Conservation (phyloP, 2,113 vertebrate genomes). For the Lepisosteus oculatus region DNA sequence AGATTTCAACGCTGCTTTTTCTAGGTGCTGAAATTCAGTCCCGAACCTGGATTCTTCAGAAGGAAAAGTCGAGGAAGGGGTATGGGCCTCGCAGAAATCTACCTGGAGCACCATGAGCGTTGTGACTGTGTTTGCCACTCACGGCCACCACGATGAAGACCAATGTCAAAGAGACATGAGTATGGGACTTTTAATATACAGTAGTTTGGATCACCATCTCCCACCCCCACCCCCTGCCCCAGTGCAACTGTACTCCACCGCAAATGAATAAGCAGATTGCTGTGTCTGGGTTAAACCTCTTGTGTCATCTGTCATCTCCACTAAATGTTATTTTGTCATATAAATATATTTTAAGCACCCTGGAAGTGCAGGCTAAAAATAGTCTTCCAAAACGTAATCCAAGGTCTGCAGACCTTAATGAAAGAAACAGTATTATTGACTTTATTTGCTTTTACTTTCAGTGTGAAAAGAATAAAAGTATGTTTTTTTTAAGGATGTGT, state of each 20-base stretch:
- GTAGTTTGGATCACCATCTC: constrained; percentile 32
- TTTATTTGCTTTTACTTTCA: constrained; percentile 17
- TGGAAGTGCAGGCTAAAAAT: neutral
- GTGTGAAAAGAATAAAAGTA: no score
- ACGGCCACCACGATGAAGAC: constrained; percentile 81
- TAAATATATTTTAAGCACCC: neutral
- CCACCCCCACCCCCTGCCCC: constrained; percentile 34
- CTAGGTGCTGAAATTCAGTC: constrained; percentile 86
- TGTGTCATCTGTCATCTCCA: neutral
- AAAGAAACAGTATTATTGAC: constrained; percentile 35
- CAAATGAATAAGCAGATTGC: constrained; percentile 42
- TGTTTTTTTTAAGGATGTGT: no score
- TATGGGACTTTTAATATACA: constrained; percentile 6
- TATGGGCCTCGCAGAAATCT: constrained; percentile 82
- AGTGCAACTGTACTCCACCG: constrained; percentile 48
- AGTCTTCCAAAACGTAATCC: constrained; percentile 6
- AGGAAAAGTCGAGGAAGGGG: constrained; percentile 67
- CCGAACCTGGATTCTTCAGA: constrained; percentile 65
- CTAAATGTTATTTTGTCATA: neutral
- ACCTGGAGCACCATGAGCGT: constrained; percentile 86
- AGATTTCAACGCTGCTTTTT: constrained; percentile 12
- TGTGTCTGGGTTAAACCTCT: constrained; percentile 30
- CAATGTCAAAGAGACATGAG: neutral
- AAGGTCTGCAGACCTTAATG: constrained; percentile 10
- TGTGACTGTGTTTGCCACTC: constrained; percentile 89